phyloP scores from a whole-genome alignment of 2,888 invertebrate species.

The Leptura quadrifasciata region DNA sequence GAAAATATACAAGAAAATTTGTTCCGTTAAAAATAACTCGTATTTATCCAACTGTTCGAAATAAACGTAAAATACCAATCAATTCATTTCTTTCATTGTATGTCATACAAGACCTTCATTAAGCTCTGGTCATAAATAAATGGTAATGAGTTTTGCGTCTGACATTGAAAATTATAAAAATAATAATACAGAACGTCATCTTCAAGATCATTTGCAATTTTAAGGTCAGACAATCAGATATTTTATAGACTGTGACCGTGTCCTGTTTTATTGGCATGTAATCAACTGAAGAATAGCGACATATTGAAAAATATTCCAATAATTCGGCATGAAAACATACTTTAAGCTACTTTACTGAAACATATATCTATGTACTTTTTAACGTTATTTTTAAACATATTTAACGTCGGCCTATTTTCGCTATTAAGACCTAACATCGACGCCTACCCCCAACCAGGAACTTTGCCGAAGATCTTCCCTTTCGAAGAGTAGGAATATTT shows the following conservation, averaged over 20 bases:
- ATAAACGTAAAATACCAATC: conserved; percentile 5
- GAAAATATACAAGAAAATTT: background rate
- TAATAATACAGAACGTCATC: conserved; percentile 14
- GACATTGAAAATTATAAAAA: conserved; percentile 28
- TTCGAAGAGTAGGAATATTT: too few species aligned
- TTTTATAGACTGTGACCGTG: background rate
- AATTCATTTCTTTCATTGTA: background rate
- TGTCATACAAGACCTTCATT: background rate
- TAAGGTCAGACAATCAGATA: conserved; percentile 8
- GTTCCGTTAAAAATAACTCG: background rate
- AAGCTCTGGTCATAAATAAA: conserved; percentile 9
- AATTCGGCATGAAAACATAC: too few species aligned
- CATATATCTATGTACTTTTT: too few species aligned
- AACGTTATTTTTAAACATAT: too few species aligned
- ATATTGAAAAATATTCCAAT: too few species aligned
- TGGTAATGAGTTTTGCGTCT: conserved; percentile 24
- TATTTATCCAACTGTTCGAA: background rate
- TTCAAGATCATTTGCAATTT: conserved; percentile 19
- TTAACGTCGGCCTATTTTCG: too few species aligned
- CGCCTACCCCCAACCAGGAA: too few species aligned
- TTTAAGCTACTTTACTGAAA: too few species aligned
- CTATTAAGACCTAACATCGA: too few species aligned
- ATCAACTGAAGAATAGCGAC: background rate
- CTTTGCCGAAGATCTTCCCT: too few species aligned
- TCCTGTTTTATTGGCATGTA: background rate